phyloP scores from a whole-genome alignment of 2,888 invertebrate species.

The Torymus texanus region DNA sequence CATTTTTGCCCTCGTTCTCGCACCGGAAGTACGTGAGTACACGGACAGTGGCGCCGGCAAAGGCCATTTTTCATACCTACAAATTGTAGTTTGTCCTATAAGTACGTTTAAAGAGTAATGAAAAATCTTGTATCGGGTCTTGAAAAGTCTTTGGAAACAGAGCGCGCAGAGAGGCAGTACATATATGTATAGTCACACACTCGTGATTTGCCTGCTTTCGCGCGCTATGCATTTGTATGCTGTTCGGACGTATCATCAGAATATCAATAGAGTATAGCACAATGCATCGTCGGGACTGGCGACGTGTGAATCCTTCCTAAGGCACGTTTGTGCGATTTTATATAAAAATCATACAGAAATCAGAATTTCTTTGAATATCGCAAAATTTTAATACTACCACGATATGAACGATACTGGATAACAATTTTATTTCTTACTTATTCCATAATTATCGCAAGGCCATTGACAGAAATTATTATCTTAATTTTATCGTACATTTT shows the following conservation, averaged over 20 bases:
- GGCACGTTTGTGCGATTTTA: constrained; percentile 15
- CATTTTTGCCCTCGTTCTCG: background rate
- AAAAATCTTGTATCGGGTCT: constrained; percentile 44
- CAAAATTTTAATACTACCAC: too few species aligned
- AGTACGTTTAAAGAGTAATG: constrained; percentile 23
- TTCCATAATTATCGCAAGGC: too few species aligned
- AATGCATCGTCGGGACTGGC: constrained; percentile 45
- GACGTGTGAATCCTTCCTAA: constrained; percentile 46
- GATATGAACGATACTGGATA: too few species aligned
- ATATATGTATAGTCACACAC: background rate
- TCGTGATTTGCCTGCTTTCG: constrained; percentile 6
- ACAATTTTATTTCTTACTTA: too few species aligned
- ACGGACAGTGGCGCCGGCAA: constrained; percentile 33
- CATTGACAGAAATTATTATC: too few species aligned
- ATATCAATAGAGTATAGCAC: constrained; percentile 53
- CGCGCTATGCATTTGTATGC: constrained; percentile 25
- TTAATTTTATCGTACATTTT: too few species aligned
- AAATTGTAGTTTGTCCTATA: constrained; percentile 3
- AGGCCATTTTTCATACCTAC: constrained; percentile 16
- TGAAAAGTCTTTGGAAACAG: constrained; percentile 62
- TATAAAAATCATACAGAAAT: background rate
- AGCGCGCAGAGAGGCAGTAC: constrained; percentile 53
- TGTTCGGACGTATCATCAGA: constrained; percentile 39
- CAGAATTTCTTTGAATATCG: too few species aligned
- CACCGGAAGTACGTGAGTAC: background rate